Conservation (phyloP, 2,797 vertebrate species). For the Brachyalestes nurse region DNA sequence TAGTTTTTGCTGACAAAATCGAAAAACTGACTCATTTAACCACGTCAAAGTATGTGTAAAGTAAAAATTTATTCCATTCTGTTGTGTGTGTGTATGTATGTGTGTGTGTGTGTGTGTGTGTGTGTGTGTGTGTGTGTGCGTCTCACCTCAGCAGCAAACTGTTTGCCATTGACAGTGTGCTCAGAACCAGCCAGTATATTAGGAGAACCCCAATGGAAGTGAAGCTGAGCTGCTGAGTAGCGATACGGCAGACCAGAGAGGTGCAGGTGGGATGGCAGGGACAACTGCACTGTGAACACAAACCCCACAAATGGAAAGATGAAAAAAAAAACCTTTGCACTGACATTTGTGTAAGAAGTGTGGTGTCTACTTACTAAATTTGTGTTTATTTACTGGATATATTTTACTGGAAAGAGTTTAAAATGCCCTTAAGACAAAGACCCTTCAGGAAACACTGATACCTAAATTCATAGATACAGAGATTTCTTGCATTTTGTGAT, state of each 20-base stretch:
- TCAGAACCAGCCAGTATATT: constrained; percentile 85
- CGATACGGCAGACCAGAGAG: constrained; percentile 81
- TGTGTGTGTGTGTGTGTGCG: not conserved
- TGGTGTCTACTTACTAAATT: no score
- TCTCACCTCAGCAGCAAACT: constrained; percentile 91
- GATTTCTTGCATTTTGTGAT: no score
- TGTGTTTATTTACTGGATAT: no score
- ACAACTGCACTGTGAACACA: constrained; percentile 84
- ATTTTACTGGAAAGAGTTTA: no score
- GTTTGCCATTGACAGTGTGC: constrained; percentile 84
- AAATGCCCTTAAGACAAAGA: no score
- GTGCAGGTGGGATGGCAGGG: constrained; percentile 82
- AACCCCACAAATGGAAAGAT: constrained; percentile 26
- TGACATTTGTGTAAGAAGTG: no score
- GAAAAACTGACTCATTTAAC: no score
- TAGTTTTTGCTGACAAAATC: no score
- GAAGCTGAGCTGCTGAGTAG: constrained; percentile 90
- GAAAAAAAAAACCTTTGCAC: not conserved
- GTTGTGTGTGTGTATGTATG: constrained; percentile 1
- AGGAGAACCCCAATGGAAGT: constrained; percentile 92
- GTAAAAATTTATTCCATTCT: not conserved
- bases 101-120: constrained; percentile 20
- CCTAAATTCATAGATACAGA: no score
- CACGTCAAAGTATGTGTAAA: no score
- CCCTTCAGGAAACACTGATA: no score